A percentile compares a stretch with the other conserved stretches of the same genome.
Evolutionary conservation across 2,888 invertebrate genomes (phyloP).

Genomic region (Homarus gammarus): DNA sequence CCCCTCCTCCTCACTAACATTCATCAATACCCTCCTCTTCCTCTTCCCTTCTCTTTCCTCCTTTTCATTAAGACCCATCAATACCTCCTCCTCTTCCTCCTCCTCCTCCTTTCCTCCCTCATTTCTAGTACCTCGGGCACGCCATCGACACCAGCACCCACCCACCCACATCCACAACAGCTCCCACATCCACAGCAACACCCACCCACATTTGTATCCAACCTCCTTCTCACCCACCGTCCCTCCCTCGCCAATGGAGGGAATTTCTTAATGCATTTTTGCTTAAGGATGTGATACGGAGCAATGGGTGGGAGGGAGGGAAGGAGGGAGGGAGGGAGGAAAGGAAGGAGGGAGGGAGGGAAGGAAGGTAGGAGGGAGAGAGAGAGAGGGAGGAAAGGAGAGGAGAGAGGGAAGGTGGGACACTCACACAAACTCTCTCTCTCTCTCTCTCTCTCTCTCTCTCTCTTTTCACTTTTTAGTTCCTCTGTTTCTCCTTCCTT

Average conservation of each 20-base stretch:
- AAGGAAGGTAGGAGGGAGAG: too few relatives aligned
- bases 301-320: not conserved
- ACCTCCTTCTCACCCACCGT: too few relatives aligned
- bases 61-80: not conserved
- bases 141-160: too few relatives aligned
- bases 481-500: slow-evolving; percentile 5
- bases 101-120: too few relatives aligned
- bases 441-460: slow-evolving; percentile 38
- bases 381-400: slow-evolving; percentile 28
- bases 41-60: too few relatives aligned
- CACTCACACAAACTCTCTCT: not conserved
- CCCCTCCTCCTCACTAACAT: not conserved
- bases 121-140: too few relatives aligned
- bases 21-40: not conserved
- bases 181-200: too few relatives aligned
- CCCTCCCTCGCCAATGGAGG: slow-evolving; percentile 8
- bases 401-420: slow-evolving; percentile 14
- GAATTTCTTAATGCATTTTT: not conserved
- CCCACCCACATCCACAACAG: too few relatives aligned
- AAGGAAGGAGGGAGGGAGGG: too few relatives aligned
- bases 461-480: slow-evolving; percentile 8
- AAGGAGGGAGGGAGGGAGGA: too few relatives aligned
- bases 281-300: not conserved
- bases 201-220: too few relatives aligned
- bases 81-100: too few relatives aligned